A percentile compares a stretch with the other conserved stretches of the same genome.
Conservation (phyloP, 2,888 invertebrate species). For the Heteropelma amictum region DNA sequence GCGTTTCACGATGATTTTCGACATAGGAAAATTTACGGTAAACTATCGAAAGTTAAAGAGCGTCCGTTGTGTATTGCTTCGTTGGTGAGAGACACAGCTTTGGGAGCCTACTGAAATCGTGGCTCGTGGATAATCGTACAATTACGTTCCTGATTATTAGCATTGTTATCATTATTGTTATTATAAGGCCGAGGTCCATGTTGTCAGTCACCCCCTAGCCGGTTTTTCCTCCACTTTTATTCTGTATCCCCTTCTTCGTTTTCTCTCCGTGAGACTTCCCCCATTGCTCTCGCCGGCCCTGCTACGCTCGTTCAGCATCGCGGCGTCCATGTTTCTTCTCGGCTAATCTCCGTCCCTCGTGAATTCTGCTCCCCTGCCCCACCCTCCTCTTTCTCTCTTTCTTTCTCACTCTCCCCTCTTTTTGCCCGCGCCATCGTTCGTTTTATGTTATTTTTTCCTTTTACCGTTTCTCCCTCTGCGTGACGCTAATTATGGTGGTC, state of each 20-base stretch:
- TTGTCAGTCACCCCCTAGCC: slow-evolving; percentile 68
- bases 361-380: slow-evolving; percentile 14
- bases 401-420: slow-evolving; percentile 1
- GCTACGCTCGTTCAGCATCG: slow-evolving; percentile 35
- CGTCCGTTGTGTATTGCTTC: no score
- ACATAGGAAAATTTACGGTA: no score
- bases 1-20: no score
- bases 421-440: slow-evolving; percentile 14
- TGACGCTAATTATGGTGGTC: slow-evolving; percentile 76
- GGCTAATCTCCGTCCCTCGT: slow-evolving; percentile 39
- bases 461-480: slow-evolving; percentile 47
- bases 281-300: slow-evolving; percentile 27
- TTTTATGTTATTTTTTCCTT: slow-evolving; percentile 21
- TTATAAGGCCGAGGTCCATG: slow-evolving; percentile 70
- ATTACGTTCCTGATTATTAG: slow-evolving; percentile 54
- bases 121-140: no score
- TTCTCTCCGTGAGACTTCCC: slow-evolving; percentile 27
- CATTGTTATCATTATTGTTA: slow-evolving; percentile 64
- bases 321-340: slow-evolving; percentile 56
- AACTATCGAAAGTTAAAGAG: no score
- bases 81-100: no score
- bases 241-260: slow-evolving; percentile 39
- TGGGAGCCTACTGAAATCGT: no score
- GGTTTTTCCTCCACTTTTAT: slow-evolving; percentile 57
- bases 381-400: slow-evolving; percentile 13